Conservation (phyloP, 2,113 vertebrate species). For the Apodemus sylvaticus region DNA sequence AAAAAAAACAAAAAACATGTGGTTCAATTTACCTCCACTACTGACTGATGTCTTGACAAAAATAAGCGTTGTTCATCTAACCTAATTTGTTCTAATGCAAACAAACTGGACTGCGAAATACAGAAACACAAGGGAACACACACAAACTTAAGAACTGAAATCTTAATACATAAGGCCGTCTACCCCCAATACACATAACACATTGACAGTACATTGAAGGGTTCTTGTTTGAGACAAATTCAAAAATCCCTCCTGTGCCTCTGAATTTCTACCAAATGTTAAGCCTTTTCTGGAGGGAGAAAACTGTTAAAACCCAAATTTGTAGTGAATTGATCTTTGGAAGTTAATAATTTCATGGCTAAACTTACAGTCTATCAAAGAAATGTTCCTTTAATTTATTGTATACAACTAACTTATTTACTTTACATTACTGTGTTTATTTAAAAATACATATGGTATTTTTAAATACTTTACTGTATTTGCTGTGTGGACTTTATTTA, state of each 20-base stretch:
- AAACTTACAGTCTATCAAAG: slow-evolving; percentile 32
- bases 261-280: slow-evolving; percentile 5
- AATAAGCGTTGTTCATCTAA: slow-evolving; percentile 70
- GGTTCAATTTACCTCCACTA: slow-evolving; percentile 73
- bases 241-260: slow-evolving; percentile 19
- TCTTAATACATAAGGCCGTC: not conserved
- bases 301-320: slow-evolving; percentile 47
- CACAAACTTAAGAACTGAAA: not conserved
- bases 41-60: slow-evolving; percentile 66
- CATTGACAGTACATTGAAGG: not conserved
- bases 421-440: too few species aligned
- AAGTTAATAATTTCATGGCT: slow-evolving; percentile 52
- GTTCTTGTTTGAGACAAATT: not conserved
- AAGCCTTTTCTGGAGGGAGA: not conserved
- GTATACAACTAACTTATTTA: too few species aligned
- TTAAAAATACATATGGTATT: too few species aligned
- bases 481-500: too few species aligned
- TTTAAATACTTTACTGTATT: too few species aligned
- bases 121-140: not conserved
- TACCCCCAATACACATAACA: not conserved
- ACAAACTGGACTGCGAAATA: slow-evolving; percentile 58
- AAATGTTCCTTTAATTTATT: slow-evolving; percentile 35
- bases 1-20: slow-evolving; percentile 75
- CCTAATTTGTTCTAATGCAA: slow-evolving; percentile 71
- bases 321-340: slow-evolving; percentile 45